Evolutionary conservation across 2,888 invertebrate species (phyloP).

Genomic region (Drosophila limbata): DNA sequence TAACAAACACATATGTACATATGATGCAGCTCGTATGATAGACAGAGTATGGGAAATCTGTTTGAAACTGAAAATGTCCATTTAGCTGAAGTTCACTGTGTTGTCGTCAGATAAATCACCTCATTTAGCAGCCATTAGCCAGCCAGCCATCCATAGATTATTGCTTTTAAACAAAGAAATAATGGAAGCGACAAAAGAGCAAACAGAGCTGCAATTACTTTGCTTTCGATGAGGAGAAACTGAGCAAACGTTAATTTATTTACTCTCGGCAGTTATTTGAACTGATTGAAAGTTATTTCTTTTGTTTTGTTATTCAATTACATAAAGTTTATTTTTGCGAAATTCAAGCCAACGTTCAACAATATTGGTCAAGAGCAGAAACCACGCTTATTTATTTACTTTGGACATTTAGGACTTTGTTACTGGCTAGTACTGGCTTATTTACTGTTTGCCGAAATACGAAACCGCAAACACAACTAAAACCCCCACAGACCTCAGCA

Average conservation of each 20-base stretch:
- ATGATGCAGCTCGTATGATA: not conserved
- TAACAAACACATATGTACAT: no score
- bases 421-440: slow-evolving; percentile 51
- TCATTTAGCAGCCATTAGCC: not conserved
- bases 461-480: slow-evolving; percentile 73
- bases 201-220: slow-evolving; percentile 14
- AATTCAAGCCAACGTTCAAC: slow-evolving; percentile 43
- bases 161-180: not conserved
- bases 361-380: slow-evolving; percentile 34
- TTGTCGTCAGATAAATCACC: not conserved
- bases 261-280: slow-evolving; percentile 43
- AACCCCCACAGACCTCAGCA: slow-evolving; percentile 3
- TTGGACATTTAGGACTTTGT: slow-evolving; percentile 57
- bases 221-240: not conserved
- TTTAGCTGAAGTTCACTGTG: not conserved
- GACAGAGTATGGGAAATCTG: not conserved
- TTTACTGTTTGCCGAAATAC: slow-evolving; percentile 74
- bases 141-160: not conserved
- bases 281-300: slow-evolving; percentile 61
- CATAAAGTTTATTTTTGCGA: slow-evolving; percentile 44
- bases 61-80: not conserved
- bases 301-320: slow-evolving; percentile 67
- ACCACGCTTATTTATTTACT: slow-evolving; percentile 69
- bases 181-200: not conserved
- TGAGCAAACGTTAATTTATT: slow-evolving; percentile 48